These are phyloP conservation scores for Vandiemenella viatica DNA, from an alignment of 2,888 invertebrate genomes.

Conservation along the genomic window DNA sequence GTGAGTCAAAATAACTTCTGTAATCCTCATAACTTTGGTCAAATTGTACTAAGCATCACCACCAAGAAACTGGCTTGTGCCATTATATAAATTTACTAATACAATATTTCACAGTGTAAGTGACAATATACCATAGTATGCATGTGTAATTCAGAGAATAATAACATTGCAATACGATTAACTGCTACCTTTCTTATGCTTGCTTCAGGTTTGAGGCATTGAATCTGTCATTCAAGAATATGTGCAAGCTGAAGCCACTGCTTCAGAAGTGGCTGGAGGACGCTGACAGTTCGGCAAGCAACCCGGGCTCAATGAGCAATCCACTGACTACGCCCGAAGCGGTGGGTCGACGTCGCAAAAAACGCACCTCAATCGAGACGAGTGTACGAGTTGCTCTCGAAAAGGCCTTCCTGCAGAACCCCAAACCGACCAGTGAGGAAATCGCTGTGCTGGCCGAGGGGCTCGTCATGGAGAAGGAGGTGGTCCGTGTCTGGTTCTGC, in stretches of 20 bases:
- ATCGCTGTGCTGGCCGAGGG: constrained; percentile 83
- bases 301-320: constrained; percentile 54
- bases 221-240: constrained; percentile 97
- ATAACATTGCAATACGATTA: no score
- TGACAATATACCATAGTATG: no score
- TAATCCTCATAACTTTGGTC: no score
- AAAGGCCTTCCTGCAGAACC: constrained; percentile 84
- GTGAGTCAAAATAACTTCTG: no score
- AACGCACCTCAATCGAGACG: constrained; percentile 89
- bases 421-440: constrained; percentile 93
- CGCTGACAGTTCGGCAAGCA: constrained; percentile 65
- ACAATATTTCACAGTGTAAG: no score
- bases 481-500: constrained; percentile 85
- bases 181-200: no score
- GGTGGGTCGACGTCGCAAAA: constrained; percentile 84
- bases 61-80: no score
- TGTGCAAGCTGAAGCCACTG: constrained; percentile 97
- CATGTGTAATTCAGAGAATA: no score
- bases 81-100: no score
- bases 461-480: constrained; percentile 94
- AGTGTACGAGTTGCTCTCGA: constrained; percentile 85
- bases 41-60: no score
- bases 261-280: constrained; percentile 96
- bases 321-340: constrained; percentile 68
- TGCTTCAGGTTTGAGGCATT: constrained; percentile 88